Conservation (phyloP, 2,797 vertebrate genomes). For the Diceros bicornis region DNA sequence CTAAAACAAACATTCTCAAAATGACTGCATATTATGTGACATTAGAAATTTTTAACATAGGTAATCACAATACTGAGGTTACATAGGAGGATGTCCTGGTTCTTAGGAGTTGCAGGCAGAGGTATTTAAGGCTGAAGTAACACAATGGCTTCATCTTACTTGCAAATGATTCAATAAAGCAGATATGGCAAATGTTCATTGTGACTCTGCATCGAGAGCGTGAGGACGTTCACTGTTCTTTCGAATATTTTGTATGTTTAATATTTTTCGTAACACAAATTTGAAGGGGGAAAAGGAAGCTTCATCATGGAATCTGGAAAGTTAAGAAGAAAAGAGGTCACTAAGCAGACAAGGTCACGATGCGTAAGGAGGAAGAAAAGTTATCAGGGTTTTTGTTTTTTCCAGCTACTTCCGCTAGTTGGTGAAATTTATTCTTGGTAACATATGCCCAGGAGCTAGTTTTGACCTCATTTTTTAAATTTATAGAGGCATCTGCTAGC, state of each 20-base stretch:
- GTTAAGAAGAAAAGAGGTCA: neutral
- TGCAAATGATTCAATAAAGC: neutral
- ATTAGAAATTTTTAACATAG: neutral
- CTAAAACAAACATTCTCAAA: neutral
- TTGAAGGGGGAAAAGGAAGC: neutral
- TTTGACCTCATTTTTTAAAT: slow-evolving; percentile 6
- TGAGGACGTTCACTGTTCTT: neutral
- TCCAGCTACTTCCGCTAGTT: neutral
- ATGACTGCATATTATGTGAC: neutral
- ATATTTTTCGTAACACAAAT: neutral
- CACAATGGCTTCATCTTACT: neutral
- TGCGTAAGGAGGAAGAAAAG: neutral
- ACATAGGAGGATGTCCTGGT: neutral
- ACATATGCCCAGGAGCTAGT: neutral
- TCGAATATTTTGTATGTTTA: neutral
- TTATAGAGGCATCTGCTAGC: neutral
- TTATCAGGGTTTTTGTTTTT: neutral
- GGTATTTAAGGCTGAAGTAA: neutral
- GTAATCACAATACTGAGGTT: neutral
- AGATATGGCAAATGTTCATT: neutral
- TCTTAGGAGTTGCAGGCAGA: neutral
- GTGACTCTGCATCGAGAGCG: neutral
- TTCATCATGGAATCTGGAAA: neutral
- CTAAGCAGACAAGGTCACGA: neutral
- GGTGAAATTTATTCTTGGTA: neutral